Evolutionary conservation across 1,140 invertebrate species (phyloP), one percentile per base, ranked within the genome.

Genomic region (Andricus grossulariae): DNA sequence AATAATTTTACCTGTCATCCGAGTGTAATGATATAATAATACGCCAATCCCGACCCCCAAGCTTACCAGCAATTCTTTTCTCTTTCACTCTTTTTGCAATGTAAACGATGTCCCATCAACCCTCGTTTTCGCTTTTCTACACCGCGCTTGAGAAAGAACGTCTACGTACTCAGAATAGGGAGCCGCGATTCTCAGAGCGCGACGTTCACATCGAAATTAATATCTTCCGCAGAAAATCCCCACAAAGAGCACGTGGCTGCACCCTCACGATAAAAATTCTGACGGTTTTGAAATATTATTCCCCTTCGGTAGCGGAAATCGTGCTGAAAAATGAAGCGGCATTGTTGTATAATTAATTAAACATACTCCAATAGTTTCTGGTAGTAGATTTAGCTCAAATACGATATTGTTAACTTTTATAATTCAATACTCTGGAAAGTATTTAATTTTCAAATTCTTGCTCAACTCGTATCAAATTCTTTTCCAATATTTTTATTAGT

Each of bases 161-260:
- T 39, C 60, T 66, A 66, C 60, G 32, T 66, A 39, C 16, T 66
- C 21, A 13, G 25, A 66, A 66, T 66, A 66, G 39, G 16, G 60
- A 66, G 60, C 7, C 12, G 60, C 60, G 15, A 66, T 66, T 66
- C 32, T 32, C 32, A 39, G 13, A 21, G 60, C 39, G 60, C 25
- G 60, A 45, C 25, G 60, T 25, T 25, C 60, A 39, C 25, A 39
- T 66, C 25, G 39, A 66, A 66, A 66, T 66, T 66, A 32, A 66
- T 66, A 66, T 39, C 60, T 66, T 66, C 60, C 60, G 25, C 25
- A 39, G 21, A 12, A 60, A 66, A 66, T 39, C 39, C 25, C 15
- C 12, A 32, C 25, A 32, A 25, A 25, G 19, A 60, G 32, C 16
- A 60, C 32, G 57, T 60, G 57, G 13, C 16, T 15, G 3, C 13